These are phyloP conservation scores for Pomacea maculata DNA, from an alignment of 1,140 invertebrate species.

Conservation along the genomic window DNA sequence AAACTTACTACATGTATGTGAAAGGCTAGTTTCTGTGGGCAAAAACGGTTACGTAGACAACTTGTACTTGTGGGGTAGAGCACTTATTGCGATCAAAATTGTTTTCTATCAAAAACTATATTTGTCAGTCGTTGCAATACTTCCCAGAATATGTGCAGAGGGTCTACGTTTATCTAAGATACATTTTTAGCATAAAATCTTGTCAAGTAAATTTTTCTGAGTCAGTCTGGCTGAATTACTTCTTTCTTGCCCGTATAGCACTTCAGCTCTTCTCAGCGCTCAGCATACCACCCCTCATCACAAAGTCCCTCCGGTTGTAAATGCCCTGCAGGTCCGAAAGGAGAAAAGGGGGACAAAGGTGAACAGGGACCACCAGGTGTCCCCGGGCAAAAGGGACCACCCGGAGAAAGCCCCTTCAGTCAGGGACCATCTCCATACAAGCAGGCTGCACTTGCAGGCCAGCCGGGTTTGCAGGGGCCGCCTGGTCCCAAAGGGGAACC, in stretches of 20 bases:
- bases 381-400: slow-evolving; percentile 5
- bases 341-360: slow-evolving; percentile 12
- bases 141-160: too few relatives aligned
- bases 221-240: background rate
- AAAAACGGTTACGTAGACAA: background rate
- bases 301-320: background rate
- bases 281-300: background rate
- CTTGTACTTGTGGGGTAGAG: background rate
- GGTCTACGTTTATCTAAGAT: background rate
- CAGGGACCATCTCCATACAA: background rate
- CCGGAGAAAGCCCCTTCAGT: background rate
- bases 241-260: background rate
- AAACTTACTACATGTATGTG: too few relatives aligned
- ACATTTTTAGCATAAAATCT: background rate
- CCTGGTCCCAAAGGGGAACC: slow-evolving; percentile 14
- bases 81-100: too few relatives aligned
- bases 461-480: background rate
- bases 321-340: slow-evolving; percentile 8
- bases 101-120: too few relatives aligned
- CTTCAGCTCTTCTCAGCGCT: background rate
- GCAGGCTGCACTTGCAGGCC: background rate
- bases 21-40: too few relatives aligned
- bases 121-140: too few relatives aligned
- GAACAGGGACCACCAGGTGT: slow-evolving; percentile 5
- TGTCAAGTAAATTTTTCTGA: background rate